Conservation (phyloP, 2,797 vertebrate genomes). For the Sarcophilus harrisii region DNA sequence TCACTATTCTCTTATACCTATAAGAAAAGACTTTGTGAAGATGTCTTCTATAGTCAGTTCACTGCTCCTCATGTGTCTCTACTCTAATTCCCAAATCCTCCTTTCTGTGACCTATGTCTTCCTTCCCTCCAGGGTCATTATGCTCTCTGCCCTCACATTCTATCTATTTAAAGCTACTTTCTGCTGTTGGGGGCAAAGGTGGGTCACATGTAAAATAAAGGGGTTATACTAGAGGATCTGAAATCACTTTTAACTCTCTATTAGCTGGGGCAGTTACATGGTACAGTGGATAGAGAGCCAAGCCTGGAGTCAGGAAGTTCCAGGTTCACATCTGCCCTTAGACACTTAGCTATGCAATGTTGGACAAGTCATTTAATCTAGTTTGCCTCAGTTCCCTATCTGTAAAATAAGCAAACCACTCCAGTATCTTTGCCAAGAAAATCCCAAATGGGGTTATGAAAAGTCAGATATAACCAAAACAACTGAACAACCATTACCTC, state of each 20-base stretch:
- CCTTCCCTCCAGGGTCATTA: background rate
- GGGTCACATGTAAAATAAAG: background rate
- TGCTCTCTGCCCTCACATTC: background rate
- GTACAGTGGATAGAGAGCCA: background rate
- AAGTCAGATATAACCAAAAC: background rate
- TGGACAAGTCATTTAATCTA: background rate
- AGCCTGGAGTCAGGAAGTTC: background rate
- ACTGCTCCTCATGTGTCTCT: background rate
- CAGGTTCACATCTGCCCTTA: background rate
- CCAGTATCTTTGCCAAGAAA: background rate
- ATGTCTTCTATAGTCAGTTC: background rate
- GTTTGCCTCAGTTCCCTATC: background rate
- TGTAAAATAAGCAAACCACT: background rate
- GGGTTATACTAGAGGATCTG: background rate
- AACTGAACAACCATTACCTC: background rate
- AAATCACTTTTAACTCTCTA: background rate
- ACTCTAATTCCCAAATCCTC: background rate
- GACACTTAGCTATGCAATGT: background rate
- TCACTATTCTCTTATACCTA: too few relatives aligned
- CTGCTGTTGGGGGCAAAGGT: background rate
- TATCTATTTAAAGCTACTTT: conserved; percentile 13
- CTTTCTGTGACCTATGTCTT: background rate
- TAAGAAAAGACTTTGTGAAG: background rate
- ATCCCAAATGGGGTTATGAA: background rate
- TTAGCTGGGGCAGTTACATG: background rate